Percentiles rank a stretch among this genome's conserved stretches.
These are phyloP conservation scores for Pagetopsis macropterus DNA, from an alignment of 2,797 vertebrate genomes.

Conservation along the genomic window DNA sequence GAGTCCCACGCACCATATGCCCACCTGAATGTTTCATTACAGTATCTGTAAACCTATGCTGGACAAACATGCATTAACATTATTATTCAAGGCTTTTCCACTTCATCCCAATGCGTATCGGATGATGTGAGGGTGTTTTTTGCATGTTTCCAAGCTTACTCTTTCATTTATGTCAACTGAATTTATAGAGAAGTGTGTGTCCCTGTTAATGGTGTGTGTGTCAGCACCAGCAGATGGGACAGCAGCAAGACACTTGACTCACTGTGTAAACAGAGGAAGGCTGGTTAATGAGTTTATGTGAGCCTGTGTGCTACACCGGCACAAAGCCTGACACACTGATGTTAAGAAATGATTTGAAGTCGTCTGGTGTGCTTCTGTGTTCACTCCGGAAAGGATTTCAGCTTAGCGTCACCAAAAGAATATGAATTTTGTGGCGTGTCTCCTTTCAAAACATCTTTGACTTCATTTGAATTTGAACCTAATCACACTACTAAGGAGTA, in stretches of 20 bases:
- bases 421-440: not conserved
- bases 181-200: slow-evolving; percentile 9
- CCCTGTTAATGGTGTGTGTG: slow-evolving; percentile 2
- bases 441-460: slow-evolving; percentile 11
- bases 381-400: slow-evolving; percentile 9
- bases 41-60: slow-evolving; percentile 25
- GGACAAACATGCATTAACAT: slow-evolving; percentile 16
- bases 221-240: slow-evolving; percentile 58
- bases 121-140: slow-evolving; percentile 20
- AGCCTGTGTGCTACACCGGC: slow-evolving; percentile 12
- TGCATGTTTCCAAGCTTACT: slow-evolving; percentile 5
- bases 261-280: slow-evolving; percentile 58
- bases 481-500: too few species aligned
- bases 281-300: slow-evolving; percentile 58
- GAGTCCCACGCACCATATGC: slow-evolving; percentile 50
- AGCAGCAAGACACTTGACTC: slow-evolving; percentile 62
- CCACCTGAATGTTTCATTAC: slow-evolving; percentile 40
- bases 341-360: not conserved
- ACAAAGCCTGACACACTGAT: slow-evolving; percentile 5
- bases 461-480: not conserved
- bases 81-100: not conserved
- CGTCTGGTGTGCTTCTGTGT: not conserved
- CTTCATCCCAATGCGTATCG: slow-evolving; percentile 35
- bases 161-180: slow-evolving; percentile 26
- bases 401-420: slow-evolving; percentile 10